Evolutionary conservation across 1,140 invertebrate genomes (phyloP), one percentile per base, ranked within the genome.

Genomic region (Danaus plexippus): DNA sequence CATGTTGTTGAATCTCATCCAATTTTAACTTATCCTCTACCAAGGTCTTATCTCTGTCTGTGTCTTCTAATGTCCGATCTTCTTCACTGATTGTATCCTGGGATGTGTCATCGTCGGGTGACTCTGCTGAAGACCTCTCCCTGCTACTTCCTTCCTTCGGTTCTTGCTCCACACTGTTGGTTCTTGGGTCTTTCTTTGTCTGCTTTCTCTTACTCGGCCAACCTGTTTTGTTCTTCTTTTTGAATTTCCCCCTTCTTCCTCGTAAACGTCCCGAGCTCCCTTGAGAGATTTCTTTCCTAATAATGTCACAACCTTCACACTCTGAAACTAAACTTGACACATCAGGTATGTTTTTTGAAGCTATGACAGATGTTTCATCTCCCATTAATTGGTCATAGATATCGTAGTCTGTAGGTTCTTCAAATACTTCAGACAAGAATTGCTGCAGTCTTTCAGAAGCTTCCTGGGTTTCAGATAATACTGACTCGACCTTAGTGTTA

Each of bases 221-320:
- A 5, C 87, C 87, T 0, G 87, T 88, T 51, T 74, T 71, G 57
- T 88, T 88, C 75, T 87, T 88, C 75, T 87, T 87, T 71, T 88
- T 88, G 61, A 87, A 85, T 52, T 75, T 85, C 10, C 78, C 77
- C 0, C 83, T 75, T 54, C 72, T 72, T 5, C 60, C 52, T 15
- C 62, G 59, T n/a, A 58, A 47, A 11, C 64, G 67, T 12, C 22
- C 61, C 8, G 51, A 56, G 11, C 59, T 59, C 32, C 53, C 67
- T 12, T 80, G 75, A 32, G 76, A 73, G 11, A 88, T 80, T 64
- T 88, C 81, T 57, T 84, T 78, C 1, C 76, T 58, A 52, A 87
- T 84, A 9, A 85, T 66, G 59, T 87, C 84, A 63, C 80, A 84
- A 56, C 68, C 70, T 45, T 85, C 80, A 60, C 78, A 85, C 51